These are phyloP conservation scores for Callospermophilus lateralis DNA, from an alignment of 2,113 vertebrate genomes.

Conservation along the genomic window DNA sequence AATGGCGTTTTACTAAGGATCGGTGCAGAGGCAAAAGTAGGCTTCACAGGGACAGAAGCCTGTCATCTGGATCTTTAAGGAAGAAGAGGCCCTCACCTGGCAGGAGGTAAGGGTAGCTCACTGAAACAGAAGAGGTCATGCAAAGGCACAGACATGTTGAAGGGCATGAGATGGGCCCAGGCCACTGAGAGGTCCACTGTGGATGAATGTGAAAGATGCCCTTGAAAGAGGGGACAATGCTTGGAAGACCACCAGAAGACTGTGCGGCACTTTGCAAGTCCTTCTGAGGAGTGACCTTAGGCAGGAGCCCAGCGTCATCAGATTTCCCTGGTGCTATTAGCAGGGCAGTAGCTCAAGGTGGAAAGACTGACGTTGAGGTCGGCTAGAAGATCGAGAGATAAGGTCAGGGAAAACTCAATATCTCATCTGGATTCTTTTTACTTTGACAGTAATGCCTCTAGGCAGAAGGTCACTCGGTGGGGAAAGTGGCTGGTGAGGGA, in stretches of 20 bases:
- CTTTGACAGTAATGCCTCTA: neutral
- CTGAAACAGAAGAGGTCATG: neutral
- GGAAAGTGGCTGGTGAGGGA: neutral
- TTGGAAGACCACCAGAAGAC: neutral
- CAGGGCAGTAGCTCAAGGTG: neutral
- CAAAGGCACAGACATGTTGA: neutral
- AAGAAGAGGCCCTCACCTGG: neutral
- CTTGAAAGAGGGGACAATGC: too few species aligned
- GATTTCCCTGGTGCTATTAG: neutral
- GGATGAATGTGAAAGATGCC: neutral
- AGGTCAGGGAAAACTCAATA: neutral
- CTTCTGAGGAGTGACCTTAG: neutral
- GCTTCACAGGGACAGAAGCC: neutral
- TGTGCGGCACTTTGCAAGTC: neutral
- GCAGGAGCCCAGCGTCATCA: neutral
- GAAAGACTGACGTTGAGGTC: neutral
- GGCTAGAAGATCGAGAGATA: neutral
- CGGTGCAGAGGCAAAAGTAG: neutral
- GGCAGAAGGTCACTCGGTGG: neutral
- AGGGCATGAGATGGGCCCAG: neutral
- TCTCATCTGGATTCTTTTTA: neutral
- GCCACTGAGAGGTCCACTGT: neutral
- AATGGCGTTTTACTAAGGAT: neutral
- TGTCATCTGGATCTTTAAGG: neutral
- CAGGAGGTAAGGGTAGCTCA: neutral